Conservation (phyloP, 2,888 invertebrate species). For the Minunthozetes semirufus region DNA sequence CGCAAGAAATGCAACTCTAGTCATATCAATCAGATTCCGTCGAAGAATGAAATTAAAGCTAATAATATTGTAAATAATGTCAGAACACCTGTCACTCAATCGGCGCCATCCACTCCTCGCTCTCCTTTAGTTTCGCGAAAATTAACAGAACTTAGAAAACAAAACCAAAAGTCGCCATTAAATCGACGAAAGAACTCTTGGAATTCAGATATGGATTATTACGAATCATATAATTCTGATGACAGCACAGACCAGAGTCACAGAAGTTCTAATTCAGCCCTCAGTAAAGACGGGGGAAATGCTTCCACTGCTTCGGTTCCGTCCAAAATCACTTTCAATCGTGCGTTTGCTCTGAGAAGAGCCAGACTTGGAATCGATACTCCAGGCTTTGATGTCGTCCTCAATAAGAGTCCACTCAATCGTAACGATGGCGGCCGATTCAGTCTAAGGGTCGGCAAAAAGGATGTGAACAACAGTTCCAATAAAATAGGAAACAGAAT, state of each 20-base stretch:
- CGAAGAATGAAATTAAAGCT: too few relatives aligned
- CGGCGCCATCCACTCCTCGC: slow-evolving; percentile 9
- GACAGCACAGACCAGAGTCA: neutral
- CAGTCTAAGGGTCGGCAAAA: slow-evolving; percentile 55
- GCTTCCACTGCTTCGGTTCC: neutral
- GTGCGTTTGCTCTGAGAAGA: slow-evolving; percentile 62
- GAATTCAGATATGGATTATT: neutral
- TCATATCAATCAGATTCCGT: neutral
- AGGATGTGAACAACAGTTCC: slow-evolving; percentile 25
- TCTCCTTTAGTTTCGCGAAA: neutral
- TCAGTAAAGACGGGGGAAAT: neutral
- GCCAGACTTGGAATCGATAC: slow-evolving; percentile 53
- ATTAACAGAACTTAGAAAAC: neutral
- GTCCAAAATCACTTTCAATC: slow-evolving; percentile 56
- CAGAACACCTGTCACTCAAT: neutral
- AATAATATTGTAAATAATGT: neutral
- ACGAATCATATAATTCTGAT: neutral
- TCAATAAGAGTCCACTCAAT: slow-evolving; percentile 49
- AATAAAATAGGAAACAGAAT: neutral
- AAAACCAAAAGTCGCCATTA: too few relatives aligned
- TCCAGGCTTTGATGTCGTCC: slow-evolving; percentile 35
- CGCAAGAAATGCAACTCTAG: neutral
- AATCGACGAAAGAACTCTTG: neutral
- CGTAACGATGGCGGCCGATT: slow-evolving; percentile 60
- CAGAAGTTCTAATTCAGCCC: neutral